phyloP scores from a whole-genome alignment of 2,113 vertebrate genomes.

The Elgaria multicarinata region DNA sequence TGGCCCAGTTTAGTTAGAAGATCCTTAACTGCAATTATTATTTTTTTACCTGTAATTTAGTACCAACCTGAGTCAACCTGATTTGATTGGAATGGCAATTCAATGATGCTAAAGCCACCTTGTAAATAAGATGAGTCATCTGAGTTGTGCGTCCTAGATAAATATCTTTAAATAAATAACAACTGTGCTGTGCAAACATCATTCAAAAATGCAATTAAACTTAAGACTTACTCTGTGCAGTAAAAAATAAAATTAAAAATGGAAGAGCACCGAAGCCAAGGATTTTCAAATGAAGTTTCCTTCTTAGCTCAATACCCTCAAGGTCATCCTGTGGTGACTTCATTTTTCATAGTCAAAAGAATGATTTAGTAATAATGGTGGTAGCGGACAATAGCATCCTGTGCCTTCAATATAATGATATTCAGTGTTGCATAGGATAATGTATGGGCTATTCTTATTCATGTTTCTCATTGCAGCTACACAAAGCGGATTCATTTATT shows the following conservation, averaged over 20 bases:
- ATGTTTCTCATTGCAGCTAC: constrained; percentile 28
- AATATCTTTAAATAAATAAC: constrained; percentile 49
- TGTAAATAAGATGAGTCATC: constrained; percentile 46
- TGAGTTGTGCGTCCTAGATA: constrained; percentile 40
- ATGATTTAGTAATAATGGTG: constrained; percentile 51
- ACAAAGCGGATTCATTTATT: constrained; percentile 53
- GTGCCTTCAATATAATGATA: constrained; percentile 21
- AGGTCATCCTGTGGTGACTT: constrained; percentile 46
- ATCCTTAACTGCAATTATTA: constrained; percentile 5
- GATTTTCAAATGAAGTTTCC: constrained; percentile 46
- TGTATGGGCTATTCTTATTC: constrained; percentile 40
- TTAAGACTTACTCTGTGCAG: constrained; percentile 29
- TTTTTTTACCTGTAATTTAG: constrained; percentile 44
- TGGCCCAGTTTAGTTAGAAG: constrained; percentile 1
- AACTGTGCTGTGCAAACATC: constrained; percentile 28
- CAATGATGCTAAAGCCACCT: constrained; percentile 22
- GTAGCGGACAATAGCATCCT: constrained; percentile 39
- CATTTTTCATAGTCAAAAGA: constrained; percentile 52
- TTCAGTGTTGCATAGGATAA: constrained; percentile 37
- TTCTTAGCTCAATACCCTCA: constrained; percentile 21
- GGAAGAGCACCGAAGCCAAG: neutral
- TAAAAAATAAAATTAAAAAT: constrained; percentile 25
- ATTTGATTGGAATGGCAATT: constrained; percentile 33
- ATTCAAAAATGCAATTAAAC: constrained; percentile 57
- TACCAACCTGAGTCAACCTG: constrained; percentile 1